phyloP scores from a whole-genome alignment of 2,888 invertebrate species.

The Erebia aethiops region DNA sequence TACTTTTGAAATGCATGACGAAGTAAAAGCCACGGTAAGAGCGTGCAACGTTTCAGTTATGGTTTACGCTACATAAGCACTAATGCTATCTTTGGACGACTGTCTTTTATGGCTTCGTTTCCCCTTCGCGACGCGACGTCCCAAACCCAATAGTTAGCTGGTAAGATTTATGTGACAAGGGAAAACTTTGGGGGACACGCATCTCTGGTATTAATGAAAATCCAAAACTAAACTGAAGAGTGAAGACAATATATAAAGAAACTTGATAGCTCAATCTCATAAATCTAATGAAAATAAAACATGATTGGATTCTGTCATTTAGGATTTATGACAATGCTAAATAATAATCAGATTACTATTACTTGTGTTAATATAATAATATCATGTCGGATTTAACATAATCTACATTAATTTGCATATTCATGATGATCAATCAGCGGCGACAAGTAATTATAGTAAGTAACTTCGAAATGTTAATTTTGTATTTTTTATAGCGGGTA shows the following conservation, averaged over 20 bases:
- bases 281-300: neutral
- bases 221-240: slow-evolving; percentile 23
- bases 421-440: slow-evolving; percentile 7
- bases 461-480: no score
- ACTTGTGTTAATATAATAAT: neutral
- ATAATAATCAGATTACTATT: no score
- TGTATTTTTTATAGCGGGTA: no score
- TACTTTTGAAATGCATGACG: slow-evolving; percentile 20
- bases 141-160: slow-evolving; percentile 48
- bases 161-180: slow-evolving; percentile 53
- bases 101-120: slow-evolving; percentile 58
- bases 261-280: neutral
- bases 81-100: slow-evolving; percentile 56
- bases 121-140: slow-evolving; percentile 52
- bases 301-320: neutral
- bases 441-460: no score
- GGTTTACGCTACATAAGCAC: slow-evolving; percentile 59
- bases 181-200: slow-evolving; percentile 45
- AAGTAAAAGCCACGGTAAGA: slow-evolving; percentile 11
- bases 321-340: no score
- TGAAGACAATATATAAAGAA: neutral
- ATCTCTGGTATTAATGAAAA: slow-evolving; percentile 30
- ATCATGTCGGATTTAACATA: neutral
- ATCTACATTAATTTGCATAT: neutral
- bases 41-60: slow-evolving; percentile 51